Percentiles rank a stretch among this genome's conserved stretches.
phyloP scores from a whole-genome alignment of 2,113 vertebrate genomes.

The Phrynosoma platyrhinos region DNA sequence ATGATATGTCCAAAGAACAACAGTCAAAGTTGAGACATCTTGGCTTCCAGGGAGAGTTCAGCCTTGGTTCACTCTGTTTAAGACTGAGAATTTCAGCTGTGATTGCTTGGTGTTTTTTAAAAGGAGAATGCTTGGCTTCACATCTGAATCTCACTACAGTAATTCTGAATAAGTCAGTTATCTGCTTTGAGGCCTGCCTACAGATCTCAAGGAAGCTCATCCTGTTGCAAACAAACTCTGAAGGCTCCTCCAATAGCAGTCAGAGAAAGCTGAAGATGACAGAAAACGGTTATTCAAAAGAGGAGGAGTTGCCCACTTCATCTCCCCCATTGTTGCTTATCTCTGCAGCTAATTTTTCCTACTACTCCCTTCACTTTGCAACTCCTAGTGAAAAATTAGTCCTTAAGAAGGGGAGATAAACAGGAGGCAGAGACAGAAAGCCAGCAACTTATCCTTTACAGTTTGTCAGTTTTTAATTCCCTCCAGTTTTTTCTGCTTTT shows the following conservation, averaged over 20 bases:
- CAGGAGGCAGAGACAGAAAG: not conserved
- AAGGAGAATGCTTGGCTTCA: not conserved
- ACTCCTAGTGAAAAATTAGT: not conserved
- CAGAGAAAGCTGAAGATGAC: not conserved
- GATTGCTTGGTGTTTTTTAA: not conserved
- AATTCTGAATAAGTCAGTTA: not conserved
- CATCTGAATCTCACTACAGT: not conserved
- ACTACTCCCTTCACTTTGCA: not conserved
- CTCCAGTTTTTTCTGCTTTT: not conserved
- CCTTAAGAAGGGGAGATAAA: not conserved
- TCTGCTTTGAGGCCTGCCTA: not conserved
- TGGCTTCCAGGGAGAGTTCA: no score
- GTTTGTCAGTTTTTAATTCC: not conserved
- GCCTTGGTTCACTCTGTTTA: no score
- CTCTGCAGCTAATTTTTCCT: conserved; percentile 12
- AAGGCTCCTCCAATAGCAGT: not conserved
- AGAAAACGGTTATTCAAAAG: not conserved
- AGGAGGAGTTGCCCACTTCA: not conserved
- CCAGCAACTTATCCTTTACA: not conserved
- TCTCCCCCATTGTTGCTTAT: not conserved
- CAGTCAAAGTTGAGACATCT: no score
- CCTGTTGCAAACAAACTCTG: not conserved
- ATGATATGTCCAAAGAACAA: no score
- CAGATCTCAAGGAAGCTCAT: not conserved
- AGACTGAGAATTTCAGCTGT: not conserved